Percentiles rank a stretch among this genome's conserved stretches.
Evolutionary conservation across 2,113 vertebrate genomes (phyloP).

Genomic region (Peromyscus polionotus): DNA sequence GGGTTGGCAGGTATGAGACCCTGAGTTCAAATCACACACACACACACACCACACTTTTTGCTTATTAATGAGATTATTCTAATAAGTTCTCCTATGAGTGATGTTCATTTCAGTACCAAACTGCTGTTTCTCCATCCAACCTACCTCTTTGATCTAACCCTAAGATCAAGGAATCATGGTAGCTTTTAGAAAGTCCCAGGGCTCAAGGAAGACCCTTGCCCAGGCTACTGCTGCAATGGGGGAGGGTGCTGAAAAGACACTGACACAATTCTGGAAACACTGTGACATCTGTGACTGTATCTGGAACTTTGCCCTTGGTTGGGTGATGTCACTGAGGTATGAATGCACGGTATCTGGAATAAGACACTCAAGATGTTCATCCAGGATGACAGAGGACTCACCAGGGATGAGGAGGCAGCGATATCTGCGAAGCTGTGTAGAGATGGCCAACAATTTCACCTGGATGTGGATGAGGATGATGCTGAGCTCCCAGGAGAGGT

Average conservation of each 20-base stretch:
- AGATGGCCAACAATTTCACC: neutral
- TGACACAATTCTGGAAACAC: slow-evolving; percentile 6
- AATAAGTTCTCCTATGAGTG: neutral
- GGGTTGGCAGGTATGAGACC: neutral
- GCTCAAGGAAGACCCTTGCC: neutral
- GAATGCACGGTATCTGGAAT: neutral
- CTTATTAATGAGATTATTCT: neutral
- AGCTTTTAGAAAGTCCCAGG: neutral
- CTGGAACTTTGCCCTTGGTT: neutral
- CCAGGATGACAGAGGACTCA: neutral
- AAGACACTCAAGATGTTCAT: neutral
- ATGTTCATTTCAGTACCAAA: neutral
- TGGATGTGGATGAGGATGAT: neutral
- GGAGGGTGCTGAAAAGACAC: no score
- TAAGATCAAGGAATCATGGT: neutral
- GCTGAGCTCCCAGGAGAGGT: neutral
- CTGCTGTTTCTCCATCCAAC: neutral
- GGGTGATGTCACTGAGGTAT: neutral
- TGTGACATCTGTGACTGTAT: neutral
- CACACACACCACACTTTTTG: neutral
- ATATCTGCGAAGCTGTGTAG: neutral
- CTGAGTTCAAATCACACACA: neutral
- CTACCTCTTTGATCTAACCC: neutral
- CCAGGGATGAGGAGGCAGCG: neutral
- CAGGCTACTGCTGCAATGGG: neutral